These are phyloP conservation scores for Willisornis vidua DNA, from an alignment of 2,113 vertebrate genomes.

Conservation along the genomic window DNA sequence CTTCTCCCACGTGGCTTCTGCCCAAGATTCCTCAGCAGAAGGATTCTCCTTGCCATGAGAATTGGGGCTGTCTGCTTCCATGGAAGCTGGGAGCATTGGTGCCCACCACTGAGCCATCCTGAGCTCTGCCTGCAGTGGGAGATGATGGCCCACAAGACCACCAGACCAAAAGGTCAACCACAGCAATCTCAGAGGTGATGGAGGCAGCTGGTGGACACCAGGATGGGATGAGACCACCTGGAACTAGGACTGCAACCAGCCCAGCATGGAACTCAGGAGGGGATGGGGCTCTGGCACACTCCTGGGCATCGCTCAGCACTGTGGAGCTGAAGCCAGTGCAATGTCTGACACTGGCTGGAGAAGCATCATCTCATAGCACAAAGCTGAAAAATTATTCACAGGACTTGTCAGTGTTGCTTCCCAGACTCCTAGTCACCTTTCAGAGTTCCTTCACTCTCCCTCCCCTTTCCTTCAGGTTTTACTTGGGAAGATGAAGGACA, in stretches of 20 bases:
- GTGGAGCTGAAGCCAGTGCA: background rate
- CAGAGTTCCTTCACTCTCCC: background rate
- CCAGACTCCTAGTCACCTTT: background rate
- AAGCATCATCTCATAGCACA: background rate
- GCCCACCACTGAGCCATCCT: background rate
- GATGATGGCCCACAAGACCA: background rate
- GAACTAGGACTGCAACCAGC: background rate
- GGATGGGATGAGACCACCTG: background rate
- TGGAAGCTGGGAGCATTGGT: accelerated
- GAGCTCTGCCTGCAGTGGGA: background rate
- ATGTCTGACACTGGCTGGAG: background rate
- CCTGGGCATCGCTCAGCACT: background rate
- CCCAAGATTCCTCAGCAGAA: background rate
- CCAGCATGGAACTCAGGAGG: background rate
- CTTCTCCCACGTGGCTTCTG: background rate
- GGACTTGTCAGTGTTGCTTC: accelerated
- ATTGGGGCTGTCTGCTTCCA: background rate
- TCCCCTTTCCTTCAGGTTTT: background rate
- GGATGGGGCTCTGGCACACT: accelerated
- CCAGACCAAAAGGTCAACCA: background rate
- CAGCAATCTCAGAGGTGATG: background rate
- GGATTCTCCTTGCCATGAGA: background rate
- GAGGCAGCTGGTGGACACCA: background rate
- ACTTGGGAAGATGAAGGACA: background rate
- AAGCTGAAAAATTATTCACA: background rate